Conservation (phyloP, 2,113 vertebrate genomes). For the Odobenus rosmarus region DNA sequence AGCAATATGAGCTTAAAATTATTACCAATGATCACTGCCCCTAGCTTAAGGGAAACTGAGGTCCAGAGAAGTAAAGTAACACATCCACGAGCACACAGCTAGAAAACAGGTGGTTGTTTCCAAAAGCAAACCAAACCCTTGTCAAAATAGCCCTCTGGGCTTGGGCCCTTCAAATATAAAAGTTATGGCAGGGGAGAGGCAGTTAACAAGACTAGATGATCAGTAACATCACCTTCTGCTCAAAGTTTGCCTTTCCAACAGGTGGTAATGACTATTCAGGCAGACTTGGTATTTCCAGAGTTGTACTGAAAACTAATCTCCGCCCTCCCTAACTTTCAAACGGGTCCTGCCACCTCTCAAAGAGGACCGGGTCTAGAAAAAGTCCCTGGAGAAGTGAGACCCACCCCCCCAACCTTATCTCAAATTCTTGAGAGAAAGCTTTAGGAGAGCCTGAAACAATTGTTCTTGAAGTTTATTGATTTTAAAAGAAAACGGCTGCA, state of each 20-base stretch:
- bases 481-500: not conserved
- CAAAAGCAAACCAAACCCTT: not conserved
- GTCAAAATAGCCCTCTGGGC: not conserved
- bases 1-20: not conserved
- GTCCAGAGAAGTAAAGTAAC: not conserved
- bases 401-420: not conserved
- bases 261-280: not conserved
- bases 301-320: conserved; percentile 8
- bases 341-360: not conserved
- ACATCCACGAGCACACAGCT: not conserved
- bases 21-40: not conserved
- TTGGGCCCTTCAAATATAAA: not conserved
- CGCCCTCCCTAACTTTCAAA: not conserved
- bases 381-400: not conserved
- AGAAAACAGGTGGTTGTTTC: not conserved
- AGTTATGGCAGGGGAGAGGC: rapidly evolving
- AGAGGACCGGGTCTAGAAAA: not conserved
- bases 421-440: not conserved
- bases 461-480: not conserved
- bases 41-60: not conserved
- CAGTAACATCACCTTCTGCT: not conserved
- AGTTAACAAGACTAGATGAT: not conserved
- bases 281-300: not conserved
- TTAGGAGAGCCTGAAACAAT: not conserved
- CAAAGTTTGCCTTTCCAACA: not conserved